A percentile compares a stretch with the other conserved stretches of the same genome.
Conservation (phyloP, 92 coral and sea anemone genomes). For the Palythoa grandis region DNA sequence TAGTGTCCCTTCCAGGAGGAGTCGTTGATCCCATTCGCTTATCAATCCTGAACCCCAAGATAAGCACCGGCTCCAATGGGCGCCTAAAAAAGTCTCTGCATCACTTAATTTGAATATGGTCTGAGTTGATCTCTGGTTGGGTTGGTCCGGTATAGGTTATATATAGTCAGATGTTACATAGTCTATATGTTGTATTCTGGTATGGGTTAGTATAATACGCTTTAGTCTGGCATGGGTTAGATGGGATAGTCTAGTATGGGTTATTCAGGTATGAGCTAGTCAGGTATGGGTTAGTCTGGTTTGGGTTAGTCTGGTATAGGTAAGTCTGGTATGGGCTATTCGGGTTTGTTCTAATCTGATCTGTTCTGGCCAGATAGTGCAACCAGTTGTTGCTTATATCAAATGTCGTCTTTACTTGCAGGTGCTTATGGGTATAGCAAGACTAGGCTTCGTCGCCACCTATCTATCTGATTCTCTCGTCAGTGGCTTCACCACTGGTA, state of each 20-base stretch:
- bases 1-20: too few relatives aligned
- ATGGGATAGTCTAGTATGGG: neutral
- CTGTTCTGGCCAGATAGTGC: neutral
- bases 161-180: too few relatives aligned
- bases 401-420: slow-evolving; percentile 9
- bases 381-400: neutral
- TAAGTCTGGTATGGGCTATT: too few relatives aligned
- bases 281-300: neutral
- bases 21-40: too few relatives aligned
- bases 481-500: slow-evolving; percentile 98
- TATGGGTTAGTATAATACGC: neutral
- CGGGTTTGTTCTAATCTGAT: neutral
- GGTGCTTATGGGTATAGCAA: slow-evolving; percentile 85
- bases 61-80: too few relatives aligned
- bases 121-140: too few relatives aligned
- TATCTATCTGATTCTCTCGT: slow-evolving; percentile 89
- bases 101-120: too few relatives aligned
- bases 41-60: too few relatives aligned
- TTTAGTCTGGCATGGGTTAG: neutral
- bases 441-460: slow-evolving; percentile 80
- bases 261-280: neutral
- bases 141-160: too few relatives aligned
- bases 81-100: too few relatives aligned
- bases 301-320: neutral
- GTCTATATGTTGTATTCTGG: too few relatives aligned